phyloP scores from a whole-genome alignment of 1,140 invertebrate genomes.

The Archivesica marissinica region DNA sequence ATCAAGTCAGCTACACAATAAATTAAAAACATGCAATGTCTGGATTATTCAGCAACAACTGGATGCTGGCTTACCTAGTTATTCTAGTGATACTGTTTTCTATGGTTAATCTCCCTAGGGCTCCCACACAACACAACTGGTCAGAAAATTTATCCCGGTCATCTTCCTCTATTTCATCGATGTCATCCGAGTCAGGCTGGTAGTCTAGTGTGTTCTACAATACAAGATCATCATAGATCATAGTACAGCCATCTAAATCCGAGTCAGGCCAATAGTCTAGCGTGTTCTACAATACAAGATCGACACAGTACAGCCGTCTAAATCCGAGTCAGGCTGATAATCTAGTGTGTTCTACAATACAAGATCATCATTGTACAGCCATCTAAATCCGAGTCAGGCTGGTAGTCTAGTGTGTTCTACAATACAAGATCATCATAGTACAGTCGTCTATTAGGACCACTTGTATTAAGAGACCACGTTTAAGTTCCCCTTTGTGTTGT shows the following conservation, averaged over 20 bases:
- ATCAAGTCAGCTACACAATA: no score
- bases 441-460: background rate
- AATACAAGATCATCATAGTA: background rate
- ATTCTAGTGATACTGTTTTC: slow-evolving; percentile 77
- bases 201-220: slow-evolving; percentile 67
- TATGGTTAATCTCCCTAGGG: slow-evolving; percentile 84
- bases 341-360: slow-evolving; percentile 56
- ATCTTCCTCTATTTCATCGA: slow-evolving; percentile 89
- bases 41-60: no score
- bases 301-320: background rate
- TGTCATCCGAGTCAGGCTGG: slow-evolving; percentile 86
- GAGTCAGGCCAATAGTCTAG: slow-evolving; percentile 83
- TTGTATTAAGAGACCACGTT: no score
- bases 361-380: background rate
- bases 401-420: slow-evolving; percentile 69
- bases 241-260: slow-evolving; percentile 74
- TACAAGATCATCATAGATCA: no score
- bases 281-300: slow-evolving; percentile 43
- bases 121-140: slow-evolving; percentile 89
- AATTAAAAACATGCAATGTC: no score
- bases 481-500: no score
- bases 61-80: slow-evolving; percentile 65
- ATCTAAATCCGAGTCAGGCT: slow-evolving; percentile 84
- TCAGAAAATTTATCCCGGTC: slow-evolving; percentile 89
- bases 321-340: slow-evolving; percentile 85